Conservation (phyloP, 2,888 invertebrate species). For the Euphydryas editha region DNA sequence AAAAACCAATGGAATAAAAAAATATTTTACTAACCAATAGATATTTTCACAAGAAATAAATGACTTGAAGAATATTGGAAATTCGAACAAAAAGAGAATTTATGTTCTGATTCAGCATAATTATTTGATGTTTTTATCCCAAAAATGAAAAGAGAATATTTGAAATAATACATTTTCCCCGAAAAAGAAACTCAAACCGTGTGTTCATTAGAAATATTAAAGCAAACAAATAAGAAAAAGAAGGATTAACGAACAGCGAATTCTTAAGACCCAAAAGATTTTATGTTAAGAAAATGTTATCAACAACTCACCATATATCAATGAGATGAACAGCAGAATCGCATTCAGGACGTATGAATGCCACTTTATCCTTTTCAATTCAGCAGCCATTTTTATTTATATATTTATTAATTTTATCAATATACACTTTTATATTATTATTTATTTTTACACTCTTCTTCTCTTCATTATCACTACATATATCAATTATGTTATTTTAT, state of each 20-base stretch:
- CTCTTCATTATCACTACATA: slow-evolving; percentile 67
- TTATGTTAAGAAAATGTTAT: not conserved
- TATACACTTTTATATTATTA: slow-evolving; percentile 44
- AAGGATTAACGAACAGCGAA: not conserved
- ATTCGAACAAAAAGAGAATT: not conserved
- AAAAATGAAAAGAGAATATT: not conserved
- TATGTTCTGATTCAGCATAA: not conserved
- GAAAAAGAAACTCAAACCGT: not conserved
- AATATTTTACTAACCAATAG: not conserved
- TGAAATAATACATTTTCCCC: not conserved
- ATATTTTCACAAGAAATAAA: slow-evolving; percentile 2
- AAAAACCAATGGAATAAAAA: too few species aligned
- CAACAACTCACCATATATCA: slow-evolving; percentile 75
- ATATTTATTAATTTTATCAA: slow-evolving; percentile 45
- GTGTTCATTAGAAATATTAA: slow-evolving; percentile 4
- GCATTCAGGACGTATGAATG: slow-evolving; percentile 75
- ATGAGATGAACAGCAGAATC: slow-evolving; percentile 67
- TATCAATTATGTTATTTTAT: slow-evolving; percentile 26
- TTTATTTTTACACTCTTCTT: slow-evolving; percentile 60
- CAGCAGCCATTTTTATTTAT: slow-evolving; percentile 63
- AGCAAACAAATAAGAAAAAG: not conserved
- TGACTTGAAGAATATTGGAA: not conserved
- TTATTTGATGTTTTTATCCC: not conserved
- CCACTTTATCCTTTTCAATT: slow-evolving; percentile 67
- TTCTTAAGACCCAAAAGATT: slow-evolving; percentile 6